Evolutionary conservation across 2,113 vertebrate genomes (phyloP), one percentile per base, ranked within the genome.

Genomic region (Dermatemys mawii): DNA sequence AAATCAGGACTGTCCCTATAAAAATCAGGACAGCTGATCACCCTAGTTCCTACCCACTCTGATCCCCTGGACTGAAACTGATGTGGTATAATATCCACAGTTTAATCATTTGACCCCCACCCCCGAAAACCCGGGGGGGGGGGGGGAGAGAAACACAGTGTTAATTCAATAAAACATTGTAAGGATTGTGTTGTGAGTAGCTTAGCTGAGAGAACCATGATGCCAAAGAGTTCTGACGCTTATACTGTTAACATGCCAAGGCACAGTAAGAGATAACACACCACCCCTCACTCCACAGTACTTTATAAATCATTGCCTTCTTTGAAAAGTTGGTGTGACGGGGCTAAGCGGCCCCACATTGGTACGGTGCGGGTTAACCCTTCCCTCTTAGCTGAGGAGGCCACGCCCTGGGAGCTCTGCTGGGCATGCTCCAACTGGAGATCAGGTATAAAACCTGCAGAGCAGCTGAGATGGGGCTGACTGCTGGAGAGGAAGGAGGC

Each of bases 301-400:
- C 9, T 38, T 29, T 2, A 76, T 26, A 22, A 49, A 21, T 2
- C 32, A 3, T 49, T 1, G 1, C 6, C 0, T 4, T 2, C 76
- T n/a, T 38, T 0, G 2, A 24, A 6, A 81, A 0, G 0, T 89
- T 32, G 1, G n/a, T 48, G 48, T 48, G 48, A 48, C 48, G 48
- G 48, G 48, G 48, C 48, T 11, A 11, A 48, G 48, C 11, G 48
- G 48, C 48, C 48, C 48, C 10, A 11, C 48, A 48, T 11, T 48
- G 48, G 48, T 48, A 11, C 48, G 3, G 48, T 11, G 11, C 10
- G 48, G 48, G 48, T 48, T 48, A 48, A 48, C 48, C 48, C 48
- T 48, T 48, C 48, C 48, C 11, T 48, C 48, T 11, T 48, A 11
- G 48, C 3, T 2, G 48, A 48, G 48, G 48, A 48, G 11, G 48